Evolutionary conservation across 2,113 vertebrate genomes (phyloP).

Genomic region (Smithornis capensis): DNA sequence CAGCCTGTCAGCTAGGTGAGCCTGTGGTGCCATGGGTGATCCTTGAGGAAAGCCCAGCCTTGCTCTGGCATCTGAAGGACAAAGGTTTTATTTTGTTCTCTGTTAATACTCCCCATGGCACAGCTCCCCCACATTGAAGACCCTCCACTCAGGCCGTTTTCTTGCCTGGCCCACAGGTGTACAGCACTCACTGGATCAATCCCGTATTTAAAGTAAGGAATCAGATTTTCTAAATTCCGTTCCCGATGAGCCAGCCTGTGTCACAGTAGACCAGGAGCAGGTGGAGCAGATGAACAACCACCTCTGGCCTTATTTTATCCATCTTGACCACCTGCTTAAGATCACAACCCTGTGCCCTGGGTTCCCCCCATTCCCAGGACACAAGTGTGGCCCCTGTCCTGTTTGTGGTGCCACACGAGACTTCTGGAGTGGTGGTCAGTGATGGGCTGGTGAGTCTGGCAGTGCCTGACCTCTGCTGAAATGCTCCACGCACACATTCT

Average conservation of each 20-base stretch:
- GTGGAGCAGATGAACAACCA: not conserved
- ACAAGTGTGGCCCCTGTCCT: not conserved
- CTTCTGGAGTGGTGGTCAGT: fast-evolving
- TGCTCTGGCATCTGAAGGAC: not conserved
- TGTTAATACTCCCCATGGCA: fast-evolving
- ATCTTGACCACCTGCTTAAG: not conserved
- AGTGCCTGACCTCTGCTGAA: not conserved
- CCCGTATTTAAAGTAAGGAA: not conserved
- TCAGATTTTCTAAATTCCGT: not conserved
- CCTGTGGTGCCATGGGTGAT: fast-evolving
- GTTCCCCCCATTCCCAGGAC: not conserved
- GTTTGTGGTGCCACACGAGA: not conserved
- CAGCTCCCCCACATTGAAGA: fast-evolving
- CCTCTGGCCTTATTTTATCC: not conserved
- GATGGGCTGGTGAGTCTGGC: not conserved
- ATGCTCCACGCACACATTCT: fast-evolving
- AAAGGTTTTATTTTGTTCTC: not conserved
- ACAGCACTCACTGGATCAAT: too few species aligned
- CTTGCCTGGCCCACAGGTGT: not conserved
- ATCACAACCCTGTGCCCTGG: not conserved
- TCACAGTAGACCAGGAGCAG: not conserved
- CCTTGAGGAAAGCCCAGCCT: not conserved
- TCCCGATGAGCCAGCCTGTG: not conserved
- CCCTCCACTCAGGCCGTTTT: fast-evolving
- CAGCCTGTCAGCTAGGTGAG: fast-evolving